Evolutionary conservation across 2,888 invertebrate species (phyloP).

Genomic region (Lacanobia oleracea): DNA sequence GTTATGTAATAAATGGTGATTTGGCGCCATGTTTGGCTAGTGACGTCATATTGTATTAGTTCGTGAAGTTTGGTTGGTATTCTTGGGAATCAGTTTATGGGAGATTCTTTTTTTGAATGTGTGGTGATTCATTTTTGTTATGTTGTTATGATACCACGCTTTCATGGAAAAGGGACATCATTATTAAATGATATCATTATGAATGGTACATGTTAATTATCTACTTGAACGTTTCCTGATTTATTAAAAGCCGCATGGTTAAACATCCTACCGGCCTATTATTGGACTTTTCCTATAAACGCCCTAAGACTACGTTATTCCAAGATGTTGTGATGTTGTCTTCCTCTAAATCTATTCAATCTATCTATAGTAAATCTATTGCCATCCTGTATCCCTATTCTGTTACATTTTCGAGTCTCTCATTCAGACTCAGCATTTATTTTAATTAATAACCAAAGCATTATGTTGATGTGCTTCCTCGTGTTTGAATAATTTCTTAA

Average conservation of each 20-base stretch:
- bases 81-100: slow-evolving; percentile 37
- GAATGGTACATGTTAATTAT: not conserved
- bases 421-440: no score
- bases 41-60: slow-evolving; percentile 53
- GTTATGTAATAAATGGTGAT: slow-evolving; percentile 54
- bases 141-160: not conserved
- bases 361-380: no score
- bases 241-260: not conserved
- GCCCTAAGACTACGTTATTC: not conserved
- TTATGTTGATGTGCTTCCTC: not conserved
- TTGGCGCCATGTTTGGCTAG: slow-evolving; percentile 45
- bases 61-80: slow-evolving; percentile 28
- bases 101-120: slow-evolving; percentile 40
- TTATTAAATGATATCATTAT: not conserved
- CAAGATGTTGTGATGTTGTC: not conserved
- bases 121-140: slow-evolving; percentile 45
- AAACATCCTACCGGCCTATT: no score
- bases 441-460: not conserved
- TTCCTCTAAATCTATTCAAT: no score
- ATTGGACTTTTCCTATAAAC: not conserved
- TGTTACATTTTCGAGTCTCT: no score
- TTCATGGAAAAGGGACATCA: slow-evolving; percentile 8
- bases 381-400: no score
- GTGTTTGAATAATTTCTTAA: not conserved
- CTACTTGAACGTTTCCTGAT: not conserved